Base-by-base conservation (phyloP, 1,140 invertebrate species). In the Bombus superbus region DNA sequence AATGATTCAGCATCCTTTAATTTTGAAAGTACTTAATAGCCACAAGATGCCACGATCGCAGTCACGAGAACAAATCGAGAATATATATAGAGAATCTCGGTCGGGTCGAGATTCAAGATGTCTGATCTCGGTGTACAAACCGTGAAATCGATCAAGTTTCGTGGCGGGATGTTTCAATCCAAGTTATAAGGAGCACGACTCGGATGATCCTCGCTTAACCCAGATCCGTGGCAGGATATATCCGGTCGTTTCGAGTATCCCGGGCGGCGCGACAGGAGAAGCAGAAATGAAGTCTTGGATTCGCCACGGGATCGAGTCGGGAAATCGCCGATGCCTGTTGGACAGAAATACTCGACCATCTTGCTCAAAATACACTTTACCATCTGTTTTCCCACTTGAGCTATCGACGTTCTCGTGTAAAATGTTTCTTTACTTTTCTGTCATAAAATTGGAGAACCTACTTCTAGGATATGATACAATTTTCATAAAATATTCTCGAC, bases 121-220 rank as follows among this genome's bases (percentile, higher is more conserved):
- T 38, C 75, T 42, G 25, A 8, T 3, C 44, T 11, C 44, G 79
- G 8, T 35, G 42, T 53, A 68, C 38, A 68, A 80, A 69, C 35
- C 68, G 28, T n/a, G 40, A 80, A 81, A 71, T 81, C 66, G 68
- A 57, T 81, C 66, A 42, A 72, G 68, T 81, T 53, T 53, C 47
- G 15, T 38, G n/a, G 22, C 13, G 47, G 15, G 38, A 72, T 57
- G 66, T 71, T 57, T 81, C 79, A 71, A 71, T 81, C 47, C 35
- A 28, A 38, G 47, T 81, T 81, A 81, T n/a, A 81, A 72, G 79
- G 38, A 62, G 38, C 57, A 38, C 32, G 57, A 66, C 77, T 44
- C 22, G n/a, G 68, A 71, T 81, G 79, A 81, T 81, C 66, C 79
- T 81, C 68, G 79, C 66, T 72, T 71, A 69, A 81, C 64, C 79